phyloP scores from a whole-genome alignment of 2,888 invertebrate genomes.

The Cosmopolites sordidus region DNA sequence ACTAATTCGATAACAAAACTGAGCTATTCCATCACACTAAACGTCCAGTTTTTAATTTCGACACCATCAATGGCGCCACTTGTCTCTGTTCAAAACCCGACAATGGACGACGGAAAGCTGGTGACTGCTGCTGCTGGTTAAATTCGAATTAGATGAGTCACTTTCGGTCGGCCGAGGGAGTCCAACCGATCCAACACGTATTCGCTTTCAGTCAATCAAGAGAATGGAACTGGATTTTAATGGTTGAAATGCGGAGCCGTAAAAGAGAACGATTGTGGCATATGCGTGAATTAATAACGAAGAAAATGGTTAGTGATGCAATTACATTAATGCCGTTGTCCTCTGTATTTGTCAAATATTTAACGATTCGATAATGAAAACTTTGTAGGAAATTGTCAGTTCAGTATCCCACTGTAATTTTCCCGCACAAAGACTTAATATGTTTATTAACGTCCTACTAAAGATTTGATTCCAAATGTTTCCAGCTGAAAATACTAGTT shows the following conservation, averaged over 20 bases:
- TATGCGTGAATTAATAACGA: neutral
- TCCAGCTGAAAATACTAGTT: too few species aligned
- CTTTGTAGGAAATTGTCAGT: too few species aligned
- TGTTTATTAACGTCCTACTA: too few species aligned
- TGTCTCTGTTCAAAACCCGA: neutral
- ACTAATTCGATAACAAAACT: too few species aligned
- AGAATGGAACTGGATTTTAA: slow-evolving; percentile 11
- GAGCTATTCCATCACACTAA: too few species aligned
- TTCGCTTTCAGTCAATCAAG: slow-evolving; percentile 24
- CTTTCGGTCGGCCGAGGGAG: slow-evolving; percentile 18
- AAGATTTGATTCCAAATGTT: too few species aligned
- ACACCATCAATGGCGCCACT: neutral
- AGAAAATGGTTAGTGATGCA: neutral
- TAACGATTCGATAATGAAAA: too few species aligned
- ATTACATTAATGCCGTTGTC: too few species aligned
- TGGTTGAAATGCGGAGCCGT: slow-evolving; percentile 3
- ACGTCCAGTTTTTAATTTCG: neutral
- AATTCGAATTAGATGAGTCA: slow-evolving; percentile 26
- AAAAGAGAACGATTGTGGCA: neutral
- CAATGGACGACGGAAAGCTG: neutral
- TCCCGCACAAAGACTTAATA: too few species aligned
- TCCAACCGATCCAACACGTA: slow-evolving; percentile 18
- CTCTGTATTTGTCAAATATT: too few species aligned
- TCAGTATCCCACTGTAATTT: too few species aligned
- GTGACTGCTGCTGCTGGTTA: slow-evolving; percentile 16